Conservation (phyloP, 2,888 invertebrate genomes). For the Dastarcus helophoroides region DNA sequence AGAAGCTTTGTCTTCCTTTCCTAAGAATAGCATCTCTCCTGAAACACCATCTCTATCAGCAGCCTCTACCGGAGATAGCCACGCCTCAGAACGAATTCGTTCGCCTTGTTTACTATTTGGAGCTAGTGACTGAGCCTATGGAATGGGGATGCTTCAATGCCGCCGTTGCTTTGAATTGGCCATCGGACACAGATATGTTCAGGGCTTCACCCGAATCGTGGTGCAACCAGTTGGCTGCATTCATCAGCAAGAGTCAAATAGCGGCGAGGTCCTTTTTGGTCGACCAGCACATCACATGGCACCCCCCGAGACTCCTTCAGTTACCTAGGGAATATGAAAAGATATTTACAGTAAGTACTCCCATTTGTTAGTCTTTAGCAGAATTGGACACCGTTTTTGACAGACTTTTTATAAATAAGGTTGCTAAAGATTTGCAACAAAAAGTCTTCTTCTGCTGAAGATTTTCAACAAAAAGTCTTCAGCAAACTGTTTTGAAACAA, state of each 20-base stretch:
- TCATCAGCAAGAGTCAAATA: slow-evolving; percentile 43
- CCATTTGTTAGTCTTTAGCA: background rate
- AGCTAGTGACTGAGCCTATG: slow-evolving; percentile 57
- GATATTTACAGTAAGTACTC: slow-evolving; percentile 58
- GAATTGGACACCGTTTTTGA: too few species aligned
- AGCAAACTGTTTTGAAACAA: too few species aligned
- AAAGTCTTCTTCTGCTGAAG: too few species aligned
- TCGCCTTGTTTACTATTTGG: slow-evolving; percentile 64
- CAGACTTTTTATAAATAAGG: too few species aligned
- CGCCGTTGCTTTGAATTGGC: slow-evolving; percentile 51
- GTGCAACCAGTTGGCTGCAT: slow-evolving; percentile 56
- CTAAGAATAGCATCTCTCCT: slow-evolving; percentile 73
- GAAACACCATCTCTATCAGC: slow-evolving; percentile 61
- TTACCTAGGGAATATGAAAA: slow-evolving; percentile 88
- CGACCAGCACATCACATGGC: slow-evolving; percentile 68
- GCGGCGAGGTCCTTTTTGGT: slow-evolving; percentile 58
- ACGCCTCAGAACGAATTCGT: slow-evolving; percentile 62
- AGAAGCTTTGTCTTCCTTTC: slow-evolving; percentile 72
- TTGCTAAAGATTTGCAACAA: too few species aligned
- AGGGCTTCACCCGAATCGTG: slow-evolving; percentile 49
- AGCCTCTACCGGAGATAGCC: slow-evolving; percentile 57
- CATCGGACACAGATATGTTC: slow-evolving; percentile 34
- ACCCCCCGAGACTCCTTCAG: slow-evolving; percentile 68
- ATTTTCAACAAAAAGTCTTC: too few species aligned
- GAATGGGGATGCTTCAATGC: slow-evolving; percentile 56